Evolutionary conservation across 2,797 vertebrate species (phyloP).

Genomic region (Xerus rutilus): DNA sequence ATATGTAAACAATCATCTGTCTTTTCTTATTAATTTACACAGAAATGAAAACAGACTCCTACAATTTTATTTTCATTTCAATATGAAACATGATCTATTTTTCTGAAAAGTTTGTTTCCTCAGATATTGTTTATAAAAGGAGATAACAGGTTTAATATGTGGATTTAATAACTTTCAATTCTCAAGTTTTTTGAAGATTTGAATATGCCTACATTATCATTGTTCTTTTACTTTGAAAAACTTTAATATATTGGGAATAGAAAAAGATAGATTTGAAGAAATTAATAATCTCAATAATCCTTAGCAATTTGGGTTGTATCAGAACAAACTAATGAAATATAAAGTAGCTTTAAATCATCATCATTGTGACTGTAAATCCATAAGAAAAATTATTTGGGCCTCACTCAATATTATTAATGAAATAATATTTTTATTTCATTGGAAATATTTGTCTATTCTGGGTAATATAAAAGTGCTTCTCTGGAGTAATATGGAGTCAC

Average conservation of each 20-base stretch:
- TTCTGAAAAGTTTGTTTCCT: background rate
- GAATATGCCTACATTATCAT: background rate
- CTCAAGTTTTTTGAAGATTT: background rate
- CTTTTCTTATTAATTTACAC: background rate
- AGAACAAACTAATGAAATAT: background rate
- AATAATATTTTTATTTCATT: slow-evolving; percentile 21
- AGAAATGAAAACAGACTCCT: background rate
- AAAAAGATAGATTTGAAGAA: background rate
- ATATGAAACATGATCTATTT: slow-evolving; percentile 1
- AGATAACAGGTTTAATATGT: background rate
- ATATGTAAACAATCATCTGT: background rate
- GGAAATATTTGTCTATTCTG: background rate
- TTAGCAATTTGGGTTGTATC: background rate
- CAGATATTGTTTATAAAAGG: background rate
- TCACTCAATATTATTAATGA: background rate
- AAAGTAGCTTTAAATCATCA: background rate
- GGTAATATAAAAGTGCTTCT: background rate
- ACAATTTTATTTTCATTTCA: slow-evolving; percentile 1
- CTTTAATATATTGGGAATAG: background rate
- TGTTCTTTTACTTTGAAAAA: background rate
- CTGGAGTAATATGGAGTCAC: background rate
- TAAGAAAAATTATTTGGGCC: background rate
- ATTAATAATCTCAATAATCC: background rate
- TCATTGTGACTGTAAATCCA: background rate
- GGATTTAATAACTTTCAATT: background rate